Evolutionary conservation across 1,140 invertebrate genomes (phyloP).

Genomic region (Dendroctonus ponderosae): DNA sequence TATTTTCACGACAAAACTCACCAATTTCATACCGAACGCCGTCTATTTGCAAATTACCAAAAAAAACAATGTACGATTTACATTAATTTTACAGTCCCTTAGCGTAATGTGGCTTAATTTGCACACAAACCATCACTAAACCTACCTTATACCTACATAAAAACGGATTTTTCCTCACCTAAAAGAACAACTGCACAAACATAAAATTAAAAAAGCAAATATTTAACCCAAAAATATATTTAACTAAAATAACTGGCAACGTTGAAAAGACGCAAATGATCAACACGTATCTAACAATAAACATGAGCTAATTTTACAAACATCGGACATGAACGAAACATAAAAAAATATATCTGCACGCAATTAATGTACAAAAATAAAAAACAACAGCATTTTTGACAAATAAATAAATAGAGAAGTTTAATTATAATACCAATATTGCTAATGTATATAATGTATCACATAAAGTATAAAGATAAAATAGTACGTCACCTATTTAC

Average conservation of each 20-base stretch:
- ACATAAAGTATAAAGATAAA: slow-evolving; percentile 38
- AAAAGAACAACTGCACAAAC: too few species aligned
- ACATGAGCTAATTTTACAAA: slow-evolving; percentile 13
- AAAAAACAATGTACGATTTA: too few species aligned
- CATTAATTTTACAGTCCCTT: too few species aligned
- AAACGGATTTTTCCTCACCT: too few species aligned
- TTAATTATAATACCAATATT: slow-evolving; percentile 45
- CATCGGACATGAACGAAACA: not conserved
- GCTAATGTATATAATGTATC: slow-evolving; percentile 39
- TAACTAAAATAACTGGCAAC: slow-evolving; percentile 24
- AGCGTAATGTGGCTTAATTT: too few species aligned
- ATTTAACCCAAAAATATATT: slow-evolving; percentile 19
- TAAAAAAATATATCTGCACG: not conserved
- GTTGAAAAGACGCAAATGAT: slow-evolving; percentile 27
- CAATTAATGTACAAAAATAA: slow-evolving; percentile 9
- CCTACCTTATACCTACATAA: too few species aligned
- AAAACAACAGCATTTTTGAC: not conserved
- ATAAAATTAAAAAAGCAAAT: too few species aligned
- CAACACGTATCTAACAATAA: slow-evolving; percentile 21
- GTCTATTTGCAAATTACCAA: too few species aligned
- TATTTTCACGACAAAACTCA: too few species aligned
- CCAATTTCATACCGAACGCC: too few species aligned
- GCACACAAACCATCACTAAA: too few species aligned
- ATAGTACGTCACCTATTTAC: slow-evolving; percentile 39
- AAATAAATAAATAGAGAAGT: slow-evolving; percentile 29